phyloP scores from a whole-genome alignment of 2,797 vertebrate genomes.

The Aythya fuligula region DNA sequence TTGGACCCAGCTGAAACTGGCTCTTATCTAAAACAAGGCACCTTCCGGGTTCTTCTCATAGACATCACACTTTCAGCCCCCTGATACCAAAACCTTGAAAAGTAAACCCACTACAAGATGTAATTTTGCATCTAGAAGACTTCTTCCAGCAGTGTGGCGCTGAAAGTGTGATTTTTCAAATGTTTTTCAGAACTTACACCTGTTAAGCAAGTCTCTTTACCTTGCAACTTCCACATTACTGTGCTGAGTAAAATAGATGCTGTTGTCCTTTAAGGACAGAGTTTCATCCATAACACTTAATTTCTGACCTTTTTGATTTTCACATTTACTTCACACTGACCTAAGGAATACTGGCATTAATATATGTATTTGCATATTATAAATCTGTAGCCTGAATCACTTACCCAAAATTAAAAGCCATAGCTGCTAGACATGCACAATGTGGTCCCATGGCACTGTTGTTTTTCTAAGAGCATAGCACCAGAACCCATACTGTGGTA shows the following conservation, averaged over 20 bases:
- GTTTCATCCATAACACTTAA: constrained; percentile 44
- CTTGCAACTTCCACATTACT: constrained; percentile 47
- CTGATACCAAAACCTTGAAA: too few species aligned
- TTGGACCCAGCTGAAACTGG: too few species aligned
- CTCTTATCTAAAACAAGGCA: too few species aligned
- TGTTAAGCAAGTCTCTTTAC: constrained; percentile 8
- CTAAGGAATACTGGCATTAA: constrained; percentile 21
- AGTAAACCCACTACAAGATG: background rate
- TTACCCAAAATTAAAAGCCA: background rate
- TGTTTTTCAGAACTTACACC: constrained; percentile 3
- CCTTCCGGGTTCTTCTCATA: too few species aligned
- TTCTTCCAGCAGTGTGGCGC: background rate
- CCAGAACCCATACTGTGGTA: background rate
- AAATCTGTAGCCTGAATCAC: background rate
- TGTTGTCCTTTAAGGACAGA: constrained; percentile 44
- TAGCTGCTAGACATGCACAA: background rate
- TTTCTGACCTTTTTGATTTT: constrained; percentile 53
- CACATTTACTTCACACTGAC: constrained; percentile 17
- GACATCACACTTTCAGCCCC: too few species aligned
- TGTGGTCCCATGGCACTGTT: background rate
- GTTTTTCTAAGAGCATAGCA: background rate
- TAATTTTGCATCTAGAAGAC: background rate
- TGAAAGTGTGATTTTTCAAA: constrained; percentile 37
- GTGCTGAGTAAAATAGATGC: constrained; percentile 6
- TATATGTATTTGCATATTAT: constrained; percentile 29